Base-by-base conservation (phyloP, 2,797 vertebrate genomes). In the Dallia pectoralis region DNA sequence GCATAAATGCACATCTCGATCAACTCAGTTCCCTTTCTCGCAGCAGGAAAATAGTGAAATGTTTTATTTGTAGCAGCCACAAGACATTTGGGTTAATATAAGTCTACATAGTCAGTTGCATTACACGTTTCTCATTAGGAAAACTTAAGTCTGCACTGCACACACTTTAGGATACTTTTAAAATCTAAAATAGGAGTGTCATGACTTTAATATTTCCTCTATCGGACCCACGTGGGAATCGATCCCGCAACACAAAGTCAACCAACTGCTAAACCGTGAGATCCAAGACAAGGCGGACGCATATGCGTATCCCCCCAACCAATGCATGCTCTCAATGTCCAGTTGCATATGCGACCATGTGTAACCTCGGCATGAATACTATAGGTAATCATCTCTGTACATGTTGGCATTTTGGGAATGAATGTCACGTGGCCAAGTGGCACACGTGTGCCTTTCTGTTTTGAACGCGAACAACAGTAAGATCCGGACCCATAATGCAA, bases 281-380 rank as follows among this genome's bases (percentile, higher is more conserved):
- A 63, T 63, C 61, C 30, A 62, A 62, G 61, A 62, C 61, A 63
- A 15, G 61, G 25, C 61, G 30, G 61, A 63, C 16, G 61, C 87
- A 88, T n/a, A n/a, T 76, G 77, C 78, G 80, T 87, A 88, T 87
- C 75, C 79, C 83, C 85, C 83, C 80, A 77, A 78, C 83, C 80
- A 77, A 78, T 89, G 84, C 90, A 89, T 87, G 86, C 25, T 63
- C 61, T 63, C 25, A 18, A 27, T 63, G 12, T 27, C 61, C 61
- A 30, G 61, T 63, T 63, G 61, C 61, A 63, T 63, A 63, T 7
- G 25, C 15, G 61, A 14, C 61, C 25, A 15, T 63, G 15, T 27
- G 33, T 29, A 30, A 25, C 22, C 29, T 30, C 4, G 29, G 29
- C 18, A 63, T 62, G 22, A 4, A 8, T 32, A 30, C 61, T 0